Evolutionary conservation across 2,888 invertebrate genomes (phyloP), one percentile per base, ranked within the genome.

Genomic region (Drosophila yooni): DNA sequence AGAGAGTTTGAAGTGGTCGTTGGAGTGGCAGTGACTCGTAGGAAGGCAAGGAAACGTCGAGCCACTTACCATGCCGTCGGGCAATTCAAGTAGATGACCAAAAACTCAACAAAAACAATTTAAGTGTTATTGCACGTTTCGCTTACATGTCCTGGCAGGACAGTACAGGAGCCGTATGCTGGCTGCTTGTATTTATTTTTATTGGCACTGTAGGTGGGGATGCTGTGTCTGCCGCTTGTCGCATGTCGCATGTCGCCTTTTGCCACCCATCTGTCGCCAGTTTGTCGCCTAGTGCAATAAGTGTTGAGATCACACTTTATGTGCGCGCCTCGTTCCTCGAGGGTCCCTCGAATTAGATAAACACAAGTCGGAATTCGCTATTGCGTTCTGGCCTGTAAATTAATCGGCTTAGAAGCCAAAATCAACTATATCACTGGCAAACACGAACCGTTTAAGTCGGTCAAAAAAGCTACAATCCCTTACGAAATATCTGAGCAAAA

Each of bases 101-200:
- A 71, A 76, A 76, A 69, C 58, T 75, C 34, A 87, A 70, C 68
- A 77, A 88, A 85, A 88, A 89, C 88, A 79, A 82, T 88, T 88
- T 81, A 76, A 88, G 82, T 87, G 82, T 88, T 89, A 89, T 85
- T 88, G 85, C 89, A 88, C 89, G 86, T 89, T 89, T 81, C 74
- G 69, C 70, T 79, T 64, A 80, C 73, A 73, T 70, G 62, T 71
- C 61, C 72, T 72, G 65, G 34, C 48, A 66, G 56, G 38, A 38
- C 27, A 36, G n/a, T 18, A 56, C n/a, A 56, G 56, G 13, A 56
- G 27, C n/a, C 4, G 46, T 4, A 8, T 2, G 2, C 25, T 25
- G 25, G 46, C 46, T 46, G 8, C 25, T 25, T 46, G 25, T 63
- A 63, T 74, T 66, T 70, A 59, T 66, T 46, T 71, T 64, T 53